Conservation (phyloP, 2,113 vertebrate genomes). For the Scopus umbretta region DNA sequence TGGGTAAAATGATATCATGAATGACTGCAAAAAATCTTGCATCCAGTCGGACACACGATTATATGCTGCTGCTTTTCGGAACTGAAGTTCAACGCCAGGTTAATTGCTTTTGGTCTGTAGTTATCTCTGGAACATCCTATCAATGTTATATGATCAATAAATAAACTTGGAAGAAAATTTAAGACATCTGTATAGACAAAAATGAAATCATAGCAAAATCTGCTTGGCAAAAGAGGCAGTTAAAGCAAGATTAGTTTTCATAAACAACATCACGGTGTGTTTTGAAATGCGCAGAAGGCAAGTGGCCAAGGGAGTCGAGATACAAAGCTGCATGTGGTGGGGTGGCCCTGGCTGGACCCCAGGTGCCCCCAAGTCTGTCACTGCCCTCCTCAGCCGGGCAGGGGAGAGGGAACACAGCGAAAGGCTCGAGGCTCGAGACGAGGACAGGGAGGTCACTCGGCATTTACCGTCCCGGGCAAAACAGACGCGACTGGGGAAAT, state of each 20-base stretch:
- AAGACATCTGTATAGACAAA: neutral
- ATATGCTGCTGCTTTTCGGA: neutral
- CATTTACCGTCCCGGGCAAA: neutral
- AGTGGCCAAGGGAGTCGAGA: neutral
- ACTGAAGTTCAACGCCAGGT: neutral
- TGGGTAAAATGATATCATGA: neutral
- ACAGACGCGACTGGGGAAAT: neutral
- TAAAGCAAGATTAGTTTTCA: neutral
- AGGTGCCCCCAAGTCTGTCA: neutral
- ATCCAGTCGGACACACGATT: accelerated
- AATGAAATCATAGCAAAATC: neutral
- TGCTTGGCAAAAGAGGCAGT: neutral
- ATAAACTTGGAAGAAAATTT: neutral
- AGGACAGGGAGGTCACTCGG: neutral
- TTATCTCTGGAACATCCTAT: neutral
- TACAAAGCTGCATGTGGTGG: neutral
- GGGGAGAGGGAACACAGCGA: neutral
- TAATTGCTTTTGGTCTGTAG: neutral
- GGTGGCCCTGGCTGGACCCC: neutral
- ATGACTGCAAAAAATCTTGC: neutral
- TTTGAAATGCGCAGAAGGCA: neutral
- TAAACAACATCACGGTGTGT: neutral
- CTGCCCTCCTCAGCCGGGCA: neutral
- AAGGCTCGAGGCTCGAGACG: neutral
- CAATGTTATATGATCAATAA: neutral